phyloP scores from a whole-genome alignment of 2,797 vertebrate genomes.

The Siniperca scherzeri region DNA sequence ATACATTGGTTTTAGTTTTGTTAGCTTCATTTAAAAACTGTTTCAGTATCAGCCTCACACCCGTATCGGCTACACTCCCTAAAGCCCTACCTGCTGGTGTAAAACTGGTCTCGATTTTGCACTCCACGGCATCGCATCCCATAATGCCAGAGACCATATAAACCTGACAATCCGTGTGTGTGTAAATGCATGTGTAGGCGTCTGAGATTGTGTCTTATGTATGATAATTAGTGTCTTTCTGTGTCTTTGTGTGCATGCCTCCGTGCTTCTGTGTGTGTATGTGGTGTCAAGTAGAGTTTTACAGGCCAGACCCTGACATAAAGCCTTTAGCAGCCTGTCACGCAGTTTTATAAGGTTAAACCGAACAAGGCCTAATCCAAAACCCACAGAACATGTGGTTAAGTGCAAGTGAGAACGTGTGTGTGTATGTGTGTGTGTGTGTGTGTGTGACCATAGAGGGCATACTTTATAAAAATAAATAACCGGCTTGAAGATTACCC shows the following conservation, averaged over 20 bases:
- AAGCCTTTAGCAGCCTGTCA: conserved; percentile 70
- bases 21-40: neutral
- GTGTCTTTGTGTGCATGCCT: conserved; percentile 38
- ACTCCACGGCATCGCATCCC: conserved; percentile 50
- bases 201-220: conserved; percentile 12
- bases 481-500: neutral
- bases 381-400: conserved; percentile 38
- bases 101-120: conserved; percentile 40
- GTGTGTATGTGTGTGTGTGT: conserved; percentile 15
- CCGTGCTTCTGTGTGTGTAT: conserved; percentile 11
- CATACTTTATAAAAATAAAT: neutral
- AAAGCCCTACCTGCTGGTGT: conserved; percentile 1
- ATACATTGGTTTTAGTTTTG: neutral
- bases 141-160: conserved; percentile 21
- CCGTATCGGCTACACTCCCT: neutral
- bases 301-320: conserved; percentile 56
- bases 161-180: conserved; percentile 10
- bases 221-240: conserved; percentile 53
- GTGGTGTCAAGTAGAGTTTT: conserved; percentile 59
- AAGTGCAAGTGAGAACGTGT: neutral
- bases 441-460: neutral
- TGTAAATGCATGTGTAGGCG: neutral
- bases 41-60: neutral
- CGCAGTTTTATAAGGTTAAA: conserved; percentile 79
- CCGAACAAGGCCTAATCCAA: conserved; percentile 68